Percentiles rank a stretch among this genome's conserved stretches.
Conservation (phyloP, 2,888 invertebrate species). For the Melinaea menophilus region DNA sequence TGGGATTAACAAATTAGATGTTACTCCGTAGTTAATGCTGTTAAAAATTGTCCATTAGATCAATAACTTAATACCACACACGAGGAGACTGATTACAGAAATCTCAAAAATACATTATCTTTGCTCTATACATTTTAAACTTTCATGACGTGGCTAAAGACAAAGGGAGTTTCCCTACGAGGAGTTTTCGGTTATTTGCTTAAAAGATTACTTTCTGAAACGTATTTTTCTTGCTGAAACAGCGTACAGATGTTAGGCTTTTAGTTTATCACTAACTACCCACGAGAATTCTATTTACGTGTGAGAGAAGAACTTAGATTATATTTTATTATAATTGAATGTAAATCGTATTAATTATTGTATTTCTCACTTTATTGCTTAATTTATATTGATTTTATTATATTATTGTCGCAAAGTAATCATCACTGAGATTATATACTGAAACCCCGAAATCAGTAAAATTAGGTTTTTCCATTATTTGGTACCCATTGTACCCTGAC, state of each 20-base stretch:
- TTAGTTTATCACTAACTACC: background rate
- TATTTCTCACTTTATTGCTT: too few relatives aligned
- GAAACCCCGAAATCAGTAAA: too few relatives aligned
- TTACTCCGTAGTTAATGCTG: too few relatives aligned
- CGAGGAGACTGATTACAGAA: background rate
- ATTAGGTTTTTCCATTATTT: too few relatives aligned
- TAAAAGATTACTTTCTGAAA: conserved; percentile 15
- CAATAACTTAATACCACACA: background rate
- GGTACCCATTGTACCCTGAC: too few relatives aligned
- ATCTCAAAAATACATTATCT: background rate
- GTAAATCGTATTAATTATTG: too few relatives aligned
- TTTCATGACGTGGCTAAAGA: background rate
- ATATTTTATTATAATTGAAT: background rate
- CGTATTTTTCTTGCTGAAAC: conserved; percentile 16
- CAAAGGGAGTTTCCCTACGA: background rate
- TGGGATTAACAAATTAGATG: too few relatives aligned
- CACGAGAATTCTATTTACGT: background rate
- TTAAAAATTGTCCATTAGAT: too few relatives aligned
- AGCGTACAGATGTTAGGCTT: background rate
- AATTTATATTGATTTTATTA: too few relatives aligned
- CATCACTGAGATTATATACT: too few relatives aligned
- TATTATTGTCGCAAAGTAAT: too few relatives aligned
- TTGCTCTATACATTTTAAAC: background rate
- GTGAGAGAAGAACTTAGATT: background rate
- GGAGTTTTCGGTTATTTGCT: conserved; percentile 7